Evolutionary conservation across 2,888 invertebrate species (phyloP), one percentile per base, ranked within the genome.

Genomic region (Heteromurus nitidus): DNA sequence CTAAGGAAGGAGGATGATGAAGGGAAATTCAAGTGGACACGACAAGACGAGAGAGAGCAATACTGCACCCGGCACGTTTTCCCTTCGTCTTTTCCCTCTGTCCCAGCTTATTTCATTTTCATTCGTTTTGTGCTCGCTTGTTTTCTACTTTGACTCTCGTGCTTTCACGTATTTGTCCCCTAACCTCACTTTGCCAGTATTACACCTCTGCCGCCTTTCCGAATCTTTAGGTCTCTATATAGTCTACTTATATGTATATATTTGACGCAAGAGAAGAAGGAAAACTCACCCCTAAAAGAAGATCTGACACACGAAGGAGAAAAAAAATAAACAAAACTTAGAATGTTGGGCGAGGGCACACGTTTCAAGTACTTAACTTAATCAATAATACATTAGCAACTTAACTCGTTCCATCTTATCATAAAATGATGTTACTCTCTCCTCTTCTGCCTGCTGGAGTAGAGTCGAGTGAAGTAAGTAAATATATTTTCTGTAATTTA

Each of bases 311-410:
- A n/a, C n/a, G n/a, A n/a, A 72, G 20, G n/a, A 3, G 20, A 22
- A 22, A 18, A 24, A 53, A 24, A 53, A 18, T 53, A 53, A 13
- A 18, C 24, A 53, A 16, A 47, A 60, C 60, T 44, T 55, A n/a
- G n/a, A n/a, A n/a, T n/a, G n/a, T n/a, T n/a, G n/a, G n/a, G n/a
- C n/a, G n/a, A n/a, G n/a, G 36, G 36, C 36, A 36, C 36, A 9
- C 7, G 36, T n/a, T 36, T 36, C 11, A 50, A 36, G 30, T 55
- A 55, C 76, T 50, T 76, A 58, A 76, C 68, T 68, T 68, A 58
- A 76, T 76, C 76, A 67, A 68, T 76, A 68, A 68, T 76, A 60
- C 76, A 76, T 76, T 76, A 76, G 76, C 76, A 68, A 60, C 68
- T 60, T 76, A 64, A 60, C 68, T 76, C 68, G 60, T 58, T 60